phyloP scores from a whole-genome alignment of 2,797 vertebrate species.

The Botia kubotai region DNA sequence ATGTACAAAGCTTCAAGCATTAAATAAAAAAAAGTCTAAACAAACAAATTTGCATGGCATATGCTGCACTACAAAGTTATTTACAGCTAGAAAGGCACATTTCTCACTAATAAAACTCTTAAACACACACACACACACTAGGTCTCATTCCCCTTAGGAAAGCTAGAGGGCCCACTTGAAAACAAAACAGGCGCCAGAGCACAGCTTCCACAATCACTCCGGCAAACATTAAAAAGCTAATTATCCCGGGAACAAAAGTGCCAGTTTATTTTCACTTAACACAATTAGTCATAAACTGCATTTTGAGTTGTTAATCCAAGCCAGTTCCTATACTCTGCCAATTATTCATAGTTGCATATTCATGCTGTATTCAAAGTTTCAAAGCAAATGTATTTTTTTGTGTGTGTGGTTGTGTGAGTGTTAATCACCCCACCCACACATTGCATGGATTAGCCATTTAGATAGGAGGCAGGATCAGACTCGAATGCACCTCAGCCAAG shows the following conservation, averaged over 20 bases:
- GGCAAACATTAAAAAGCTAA: slow-evolving; percentile 79
- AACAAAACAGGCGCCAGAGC: slow-evolving; percentile 68
- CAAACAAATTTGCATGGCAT: slow-evolving; percentile 27
- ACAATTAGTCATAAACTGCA: slow-evolving; percentile 85
- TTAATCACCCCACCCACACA: slow-evolving; percentile 84
- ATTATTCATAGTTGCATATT: slow-evolving; percentile 85
- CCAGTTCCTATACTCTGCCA: slow-evolving; percentile 78
- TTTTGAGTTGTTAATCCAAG: slow-evolving; percentile 79
- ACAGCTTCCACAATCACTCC: slow-evolving; percentile 72
- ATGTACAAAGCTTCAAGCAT: slow-evolving; percentile 18
- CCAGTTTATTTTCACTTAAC: slow-evolving; percentile 86
- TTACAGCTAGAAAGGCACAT: slow-evolving; percentile 27
- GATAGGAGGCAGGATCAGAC: slow-evolving; percentile 76
- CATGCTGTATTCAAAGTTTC: slow-evolving; percentile 81
- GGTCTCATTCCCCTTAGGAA: slow-evolving; percentile 70
- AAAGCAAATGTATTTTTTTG: slow-evolving; percentile 74
- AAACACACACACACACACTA: slow-evolving; percentile 60
- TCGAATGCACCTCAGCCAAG: slow-evolving; percentile 75
- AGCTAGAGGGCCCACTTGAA: slow-evolving; percentile 78
- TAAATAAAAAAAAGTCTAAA: slow-evolving; percentile 30
- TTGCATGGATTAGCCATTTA: slow-evolving; percentile 83
- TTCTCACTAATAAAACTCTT: slow-evolving; percentile 53
- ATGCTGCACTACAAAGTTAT: slow-evolving; percentile 51
- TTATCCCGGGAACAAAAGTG: slow-evolving; percentile 83
- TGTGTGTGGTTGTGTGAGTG: slow-evolving; percentile 75